Evolutionary conservation across 2,797 vertebrate species (phyloP).

Genomic region (Mormyrops attenuatus): DNA sequence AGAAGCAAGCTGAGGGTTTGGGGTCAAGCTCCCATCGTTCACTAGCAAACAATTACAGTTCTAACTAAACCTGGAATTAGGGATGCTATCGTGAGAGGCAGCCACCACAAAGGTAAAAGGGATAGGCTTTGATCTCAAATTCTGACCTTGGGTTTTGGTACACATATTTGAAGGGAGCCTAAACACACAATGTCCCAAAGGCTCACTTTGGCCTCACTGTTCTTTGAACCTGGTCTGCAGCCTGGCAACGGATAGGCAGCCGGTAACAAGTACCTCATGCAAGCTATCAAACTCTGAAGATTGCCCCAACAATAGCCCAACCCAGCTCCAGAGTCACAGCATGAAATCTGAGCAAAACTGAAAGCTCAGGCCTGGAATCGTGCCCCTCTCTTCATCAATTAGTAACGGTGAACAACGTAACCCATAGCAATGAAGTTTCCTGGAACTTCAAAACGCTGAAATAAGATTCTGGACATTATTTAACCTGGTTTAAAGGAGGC

Average conservation of each 20-base stretch:
- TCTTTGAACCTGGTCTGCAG: background rate
- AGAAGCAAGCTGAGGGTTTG: background rate
- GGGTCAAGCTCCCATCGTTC: background rate
- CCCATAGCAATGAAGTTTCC: background rate
- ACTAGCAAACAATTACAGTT: background rate
- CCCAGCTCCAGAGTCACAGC: constrained; percentile 11
- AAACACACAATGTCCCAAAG: background rate
- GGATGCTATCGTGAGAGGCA: background rate
- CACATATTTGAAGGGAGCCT: background rate
- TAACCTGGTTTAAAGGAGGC: background rate
- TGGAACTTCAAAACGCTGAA: background rate
- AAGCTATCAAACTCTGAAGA: background rate
- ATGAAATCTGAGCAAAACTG: constrained; percentile 19
- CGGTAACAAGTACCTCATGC: background rate
- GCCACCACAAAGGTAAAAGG: background rate
- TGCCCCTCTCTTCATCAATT: constrained; percentile 3
- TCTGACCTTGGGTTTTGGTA: background rate
- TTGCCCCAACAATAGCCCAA: background rate
- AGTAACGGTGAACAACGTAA: background rate
- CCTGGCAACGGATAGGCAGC: background rate
- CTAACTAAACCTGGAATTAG: background rate
- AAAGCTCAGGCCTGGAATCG: constrained; percentile 7
- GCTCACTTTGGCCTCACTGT: background rate
- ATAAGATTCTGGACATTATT: background rate
- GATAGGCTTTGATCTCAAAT: background rate